These are phyloP conservation scores for Pocillopora verrucosa DNA, from an alignment of 64 coral and sea anemone genomes.

Conservation along the genomic window DNA sequence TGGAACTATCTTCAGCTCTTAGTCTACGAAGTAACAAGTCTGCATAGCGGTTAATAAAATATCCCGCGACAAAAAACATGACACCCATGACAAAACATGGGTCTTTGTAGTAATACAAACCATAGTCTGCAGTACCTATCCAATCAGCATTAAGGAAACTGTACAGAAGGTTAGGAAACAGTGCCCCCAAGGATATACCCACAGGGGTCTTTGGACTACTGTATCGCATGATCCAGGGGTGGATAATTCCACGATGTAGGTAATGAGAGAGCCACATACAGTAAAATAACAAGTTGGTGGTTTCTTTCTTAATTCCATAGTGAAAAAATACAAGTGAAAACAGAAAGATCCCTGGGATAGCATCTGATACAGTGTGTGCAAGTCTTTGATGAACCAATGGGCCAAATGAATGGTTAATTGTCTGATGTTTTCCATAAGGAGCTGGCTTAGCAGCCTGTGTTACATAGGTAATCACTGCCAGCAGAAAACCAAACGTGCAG, in stretches of 20 bases:
- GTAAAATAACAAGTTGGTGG: conserved; percentile 31
- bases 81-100: conserved; percentile 45
- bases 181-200: conserved; percentile 27
- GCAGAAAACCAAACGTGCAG: conserved; percentile 33
- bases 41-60: conserved; percentile 47
- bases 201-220: conserved; percentile 47
- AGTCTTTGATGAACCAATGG: conserved; percentile 42
- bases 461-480: conserved; percentile 40
- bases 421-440: conserved; percentile 39
- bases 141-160: conserved; percentile 62
- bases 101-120: conserved; percentile 30
- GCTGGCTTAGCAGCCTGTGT: conserved; percentile 40
- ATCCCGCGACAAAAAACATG: conserved; percentile 35
- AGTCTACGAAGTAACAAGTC: conserved; percentile 32
- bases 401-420: conserved; percentile 4
- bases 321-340: conserved; percentile 54
- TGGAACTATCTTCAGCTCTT: neutral
- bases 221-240: conserved; percentile 61
- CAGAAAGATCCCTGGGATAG: conserved; percentile 28
- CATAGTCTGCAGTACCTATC: conserved; percentile 25
- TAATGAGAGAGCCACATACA: conserved; percentile 50
- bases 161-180: conserved; percentile 52
- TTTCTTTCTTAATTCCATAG: conserved; percentile 42
- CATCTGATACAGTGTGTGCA: conserved; percentile 57
- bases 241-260: conserved; percentile 53